Evolutionary conservation across 2,888 invertebrate genomes (phyloP).

Genomic region (Ferdinandea cuprea): DNA sequence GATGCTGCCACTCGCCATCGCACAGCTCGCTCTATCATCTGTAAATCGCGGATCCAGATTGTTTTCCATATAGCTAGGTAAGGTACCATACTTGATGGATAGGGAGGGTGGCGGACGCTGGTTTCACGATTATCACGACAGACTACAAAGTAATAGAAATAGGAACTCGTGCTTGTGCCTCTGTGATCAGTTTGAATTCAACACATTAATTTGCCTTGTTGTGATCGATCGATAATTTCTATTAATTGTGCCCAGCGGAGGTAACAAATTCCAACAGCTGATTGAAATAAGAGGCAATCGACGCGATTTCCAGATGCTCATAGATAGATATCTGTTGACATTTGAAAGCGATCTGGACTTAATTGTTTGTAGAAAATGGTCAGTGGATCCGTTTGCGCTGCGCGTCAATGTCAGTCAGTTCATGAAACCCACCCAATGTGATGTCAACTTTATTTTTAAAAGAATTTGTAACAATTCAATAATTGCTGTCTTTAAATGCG

Average conservation of each 20-base stretch:
- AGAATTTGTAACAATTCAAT: conserved; percentile 54
- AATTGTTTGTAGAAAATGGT: conserved; percentile 5
- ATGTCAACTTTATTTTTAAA: conserved; percentile 68
- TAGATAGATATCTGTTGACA: conserved; percentile 27
- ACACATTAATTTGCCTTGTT: conserved; percentile 22
- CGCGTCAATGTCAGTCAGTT: conserved; percentile 17
- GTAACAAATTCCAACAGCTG: neutral
- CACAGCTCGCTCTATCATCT: conserved; percentile 77
- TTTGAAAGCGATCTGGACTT: conserved; percentile 21
- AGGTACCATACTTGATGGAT: no score
- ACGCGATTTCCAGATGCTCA: conserved; percentile 24
- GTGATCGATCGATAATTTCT: conserved; percentile 40
- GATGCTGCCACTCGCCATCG: conserved; percentile 75
- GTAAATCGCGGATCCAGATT: conserved; percentile 68
- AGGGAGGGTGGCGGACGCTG: conserved; percentile 36
- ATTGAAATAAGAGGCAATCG: conserved; percentile 25
- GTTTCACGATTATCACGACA: no score
- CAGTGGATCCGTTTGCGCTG: conserved; percentile 31
- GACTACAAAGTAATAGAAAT: conserved; percentile 76
- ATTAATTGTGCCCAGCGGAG: conserved; percentile 1
- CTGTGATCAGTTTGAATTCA: conserved; percentile 6
- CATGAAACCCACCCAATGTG: conserved; percentile 1
- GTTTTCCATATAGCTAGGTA: neutral
- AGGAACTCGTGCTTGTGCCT: neutral
- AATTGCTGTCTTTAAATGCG: conserved; percentile 60